phyloP scores from a whole-genome alignment of 2,113 vertebrate genomes.

The Aptenodytes forsteri region DNA sequence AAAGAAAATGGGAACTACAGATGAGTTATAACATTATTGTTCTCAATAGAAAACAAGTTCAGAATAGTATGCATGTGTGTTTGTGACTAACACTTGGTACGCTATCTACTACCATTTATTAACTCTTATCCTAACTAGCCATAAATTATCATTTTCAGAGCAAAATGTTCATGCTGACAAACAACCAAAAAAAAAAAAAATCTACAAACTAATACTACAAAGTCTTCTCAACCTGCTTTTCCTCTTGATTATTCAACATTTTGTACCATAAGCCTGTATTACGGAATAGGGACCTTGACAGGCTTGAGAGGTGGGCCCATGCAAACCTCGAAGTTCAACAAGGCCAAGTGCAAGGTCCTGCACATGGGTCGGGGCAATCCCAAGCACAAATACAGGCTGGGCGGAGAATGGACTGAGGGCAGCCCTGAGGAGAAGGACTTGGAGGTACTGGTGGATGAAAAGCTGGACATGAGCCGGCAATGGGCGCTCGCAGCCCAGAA shows the following conservation, averaged over 20 bases:
- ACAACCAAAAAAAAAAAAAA: neutral
- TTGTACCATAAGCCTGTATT: neutral
- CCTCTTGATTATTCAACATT: neutral
- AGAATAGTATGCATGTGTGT: neutral
- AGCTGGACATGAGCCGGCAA: too few species aligned
- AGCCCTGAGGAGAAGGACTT: too few species aligned
- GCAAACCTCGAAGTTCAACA: too few species aligned
- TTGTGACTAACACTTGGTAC: neutral
- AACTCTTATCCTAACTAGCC: neutral
- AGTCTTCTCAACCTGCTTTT: neutral
- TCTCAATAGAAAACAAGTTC: neutral
- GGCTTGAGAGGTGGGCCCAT: too few species aligned
- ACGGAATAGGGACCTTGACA: neutral
- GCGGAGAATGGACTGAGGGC: too few species aligned
- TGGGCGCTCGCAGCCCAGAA: too few species aligned
- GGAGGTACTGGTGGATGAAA: too few species aligned
- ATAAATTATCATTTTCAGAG: neutral
- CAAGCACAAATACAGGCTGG: too few species aligned
- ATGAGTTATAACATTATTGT: neutral
- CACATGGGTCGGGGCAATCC: too few species aligned
- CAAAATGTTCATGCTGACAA: neutral
- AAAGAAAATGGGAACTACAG: neutral
- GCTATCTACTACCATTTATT: neutral
- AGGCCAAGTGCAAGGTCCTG: too few species aligned
- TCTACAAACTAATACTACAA: neutral